These are phyloP conservation scores for Habropoda laboriosa DNA, from an alignment of 1,140 invertebrate species.

Conservation along the genomic window DNA sequence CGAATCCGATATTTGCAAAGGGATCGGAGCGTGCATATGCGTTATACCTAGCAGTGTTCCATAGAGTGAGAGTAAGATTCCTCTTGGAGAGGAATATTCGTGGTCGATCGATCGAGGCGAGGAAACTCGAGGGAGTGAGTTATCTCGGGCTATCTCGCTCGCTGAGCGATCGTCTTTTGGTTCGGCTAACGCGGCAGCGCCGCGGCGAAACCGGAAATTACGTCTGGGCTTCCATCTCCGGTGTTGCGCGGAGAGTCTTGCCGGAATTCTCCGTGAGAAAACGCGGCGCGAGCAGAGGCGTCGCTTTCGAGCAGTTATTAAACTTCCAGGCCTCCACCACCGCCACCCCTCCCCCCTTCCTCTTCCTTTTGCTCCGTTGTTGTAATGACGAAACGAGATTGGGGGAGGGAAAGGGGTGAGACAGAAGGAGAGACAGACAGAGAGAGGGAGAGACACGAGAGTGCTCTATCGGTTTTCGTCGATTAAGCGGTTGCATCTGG, in stretches of 20 bases:
- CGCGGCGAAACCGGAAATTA: conserved; percentile 80
- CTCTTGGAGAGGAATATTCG: no score
- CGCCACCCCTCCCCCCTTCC: conserved; percentile 12
- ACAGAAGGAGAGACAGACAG: no score
- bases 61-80: no score
- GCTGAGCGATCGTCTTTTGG: conserved; percentile 80
- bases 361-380: background rate
- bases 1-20: no score
- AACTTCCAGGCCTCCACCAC: conserved; percentile 72
- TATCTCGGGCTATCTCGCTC: conserved; percentile 73
- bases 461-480: no score
- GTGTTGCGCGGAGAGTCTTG: conserved; percentile 76
- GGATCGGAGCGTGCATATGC: no score
- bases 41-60: no score
- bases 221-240: conserved; percentile 81
- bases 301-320: conserved; percentile 68
- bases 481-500: no score
- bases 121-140: conserved; percentile 57
- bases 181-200: conserved; percentile 71
- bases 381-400: conserved; percentile 14
- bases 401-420: background rate
- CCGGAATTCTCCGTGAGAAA: conserved; percentile 71
- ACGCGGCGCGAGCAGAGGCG: conserved; percentile 40
- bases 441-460: no score
- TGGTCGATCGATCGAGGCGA: no score